Percentiles rank a stretch among this genome's conserved stretches.
These are phyloP conservation scores for Ptilonorhynchus violaceus DNA, from an alignment of 2,113 vertebrate genomes.

Conservation along the genomic window DNA sequence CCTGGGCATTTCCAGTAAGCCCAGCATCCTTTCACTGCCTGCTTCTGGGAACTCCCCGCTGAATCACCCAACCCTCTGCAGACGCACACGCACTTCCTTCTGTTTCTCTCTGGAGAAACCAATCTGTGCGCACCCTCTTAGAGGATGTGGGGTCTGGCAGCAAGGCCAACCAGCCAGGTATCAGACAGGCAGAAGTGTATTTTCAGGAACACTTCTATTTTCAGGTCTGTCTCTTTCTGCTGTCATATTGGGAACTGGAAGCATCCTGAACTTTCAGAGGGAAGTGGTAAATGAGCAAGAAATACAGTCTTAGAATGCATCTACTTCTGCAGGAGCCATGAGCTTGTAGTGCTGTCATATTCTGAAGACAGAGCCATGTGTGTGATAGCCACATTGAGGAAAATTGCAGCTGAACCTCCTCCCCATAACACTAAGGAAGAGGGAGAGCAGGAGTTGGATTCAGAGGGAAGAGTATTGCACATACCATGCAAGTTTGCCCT, in stretches of 20 bases:
- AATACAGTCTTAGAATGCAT: background rate
- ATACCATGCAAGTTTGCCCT: background rate
- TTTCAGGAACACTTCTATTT: background rate
- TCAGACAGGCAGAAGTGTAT: background rate
- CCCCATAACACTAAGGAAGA: background rate
- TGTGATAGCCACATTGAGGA: background rate
- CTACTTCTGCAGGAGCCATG: background rate
- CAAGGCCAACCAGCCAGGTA: background rate
- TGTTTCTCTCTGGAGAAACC: background rate
- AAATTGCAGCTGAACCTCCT: background rate
- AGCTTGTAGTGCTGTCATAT: background rate
- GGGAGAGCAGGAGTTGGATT: background rate
- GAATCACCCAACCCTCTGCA: background rate
- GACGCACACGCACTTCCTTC: background rate
- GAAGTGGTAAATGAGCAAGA: background rate
- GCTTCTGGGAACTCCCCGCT: background rate
- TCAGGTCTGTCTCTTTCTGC: background rate
- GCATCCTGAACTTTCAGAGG: background rate
- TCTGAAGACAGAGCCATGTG: accelerated
- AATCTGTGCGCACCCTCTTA: background rate
- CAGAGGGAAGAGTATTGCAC: background rate
- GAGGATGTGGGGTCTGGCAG: background rate
- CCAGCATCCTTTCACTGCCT: background rate
- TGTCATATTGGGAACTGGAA: background rate
- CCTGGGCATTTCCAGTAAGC: conserved; percentile 22